Percentiles rank a stretch among this genome's conserved stretches.
Conservation (phyloP, 2,888 invertebrate genomes). For the Anoplius nigerrimus region DNA sequence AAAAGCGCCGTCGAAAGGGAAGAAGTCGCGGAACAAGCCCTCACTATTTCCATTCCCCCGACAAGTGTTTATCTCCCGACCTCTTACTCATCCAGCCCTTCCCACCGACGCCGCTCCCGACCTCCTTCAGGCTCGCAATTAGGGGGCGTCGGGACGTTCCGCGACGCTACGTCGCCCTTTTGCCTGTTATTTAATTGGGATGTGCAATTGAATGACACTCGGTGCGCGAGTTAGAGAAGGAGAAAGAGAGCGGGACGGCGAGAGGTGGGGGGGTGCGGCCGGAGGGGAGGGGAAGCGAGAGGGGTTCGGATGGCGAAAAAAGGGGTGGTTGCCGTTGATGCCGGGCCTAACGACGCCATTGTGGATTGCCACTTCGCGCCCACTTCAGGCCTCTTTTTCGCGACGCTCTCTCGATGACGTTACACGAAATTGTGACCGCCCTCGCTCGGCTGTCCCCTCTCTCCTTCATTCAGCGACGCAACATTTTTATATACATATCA, state of each 20-base stretch:
- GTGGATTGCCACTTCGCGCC: slow-evolving; percentile 56
- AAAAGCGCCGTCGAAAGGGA: background rate
- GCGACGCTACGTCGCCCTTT: slow-evolving; percentile 74
- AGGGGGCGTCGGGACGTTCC: slow-evolving; percentile 70
- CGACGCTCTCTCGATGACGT: slow-evolving; percentile 22
- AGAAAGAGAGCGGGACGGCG: background rate
- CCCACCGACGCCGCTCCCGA: slow-evolving; percentile 30
- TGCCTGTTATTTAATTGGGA: slow-evolving; percentile 75
- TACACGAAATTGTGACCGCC: background rate
- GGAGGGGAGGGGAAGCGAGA: background rate
- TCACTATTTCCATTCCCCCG: slow-evolving; percentile 13
- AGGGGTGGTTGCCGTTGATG: slow-evolving; percentile 55
- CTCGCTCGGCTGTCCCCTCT: background rate
- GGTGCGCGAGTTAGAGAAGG: slow-evolving; percentile 37
- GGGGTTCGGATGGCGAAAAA: slow-evolving; percentile 1
- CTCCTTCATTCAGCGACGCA: too few species aligned
- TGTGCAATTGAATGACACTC: slow-evolving; percentile 74
- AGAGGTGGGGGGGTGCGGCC: background rate
- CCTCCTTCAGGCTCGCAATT: slow-evolving; percentile 66
- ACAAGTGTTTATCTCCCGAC: slow-evolving; percentile 64
- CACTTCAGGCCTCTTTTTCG: slow-evolving; percentile 41
- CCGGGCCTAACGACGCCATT: slow-evolving; percentile 63
- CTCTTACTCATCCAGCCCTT: slow-evolving; percentile 43
- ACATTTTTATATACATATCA: too few species aligned
- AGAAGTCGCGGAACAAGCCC: background rate